Base-by-base conservation (phyloP, 2,113 vertebrate genomes). In the Sula dactylatra region DNA sequence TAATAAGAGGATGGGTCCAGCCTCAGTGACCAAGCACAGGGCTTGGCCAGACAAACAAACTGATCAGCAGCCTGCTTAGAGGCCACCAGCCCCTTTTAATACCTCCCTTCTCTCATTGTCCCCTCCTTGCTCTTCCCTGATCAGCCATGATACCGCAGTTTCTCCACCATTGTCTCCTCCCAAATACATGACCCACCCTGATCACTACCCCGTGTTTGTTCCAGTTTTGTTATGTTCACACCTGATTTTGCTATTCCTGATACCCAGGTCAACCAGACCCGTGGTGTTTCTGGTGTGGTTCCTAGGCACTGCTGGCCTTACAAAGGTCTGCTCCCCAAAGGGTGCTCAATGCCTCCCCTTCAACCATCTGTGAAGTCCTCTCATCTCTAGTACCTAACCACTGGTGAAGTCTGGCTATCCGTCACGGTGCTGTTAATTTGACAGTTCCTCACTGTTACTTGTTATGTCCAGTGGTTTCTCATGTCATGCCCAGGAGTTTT, bases 191-290 rank as follows among this genome's bases (percentile, higher is more conserved):
- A 31, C 21, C 31, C 18, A 7, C 42, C 9, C 13, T 18, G 26
- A 38, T 27, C 34, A 4, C 34, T 47, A 42, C 29, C 10, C 49
- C 4, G 29, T 0, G 2, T 49, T 47, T 2, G 2, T 29, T 56
- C 66, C 15, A 5, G 20, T 49, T 64, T 55, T 88, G 66, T 42
- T 58, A 29, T 9, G 1, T 40, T 40, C 19, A 9, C 20, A 19
- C 24, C 42, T 21, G 16, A 54, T 24, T 84, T 62, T 36, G 38
- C 16, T 62, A n/a, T n/a, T n/a, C n/a, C n/a, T n/a, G n/a, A n/a
- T n/a, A n/a, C n/a, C n/a, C n/a, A n/a, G n/a, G n/a, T n/a, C n/a
- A n/a, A n/a, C n/a, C n/a, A n/a, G n/a, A n/a, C n/a, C n/a, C n/a
- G n/a, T n/a, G n/a, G n/a, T n/a, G n/a, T n/a, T n/a, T n/a, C n/a